phyloP scores from a whole-genome alignment of 2,113 vertebrate genomes.

The Corythaixoides concolor region DNA sequence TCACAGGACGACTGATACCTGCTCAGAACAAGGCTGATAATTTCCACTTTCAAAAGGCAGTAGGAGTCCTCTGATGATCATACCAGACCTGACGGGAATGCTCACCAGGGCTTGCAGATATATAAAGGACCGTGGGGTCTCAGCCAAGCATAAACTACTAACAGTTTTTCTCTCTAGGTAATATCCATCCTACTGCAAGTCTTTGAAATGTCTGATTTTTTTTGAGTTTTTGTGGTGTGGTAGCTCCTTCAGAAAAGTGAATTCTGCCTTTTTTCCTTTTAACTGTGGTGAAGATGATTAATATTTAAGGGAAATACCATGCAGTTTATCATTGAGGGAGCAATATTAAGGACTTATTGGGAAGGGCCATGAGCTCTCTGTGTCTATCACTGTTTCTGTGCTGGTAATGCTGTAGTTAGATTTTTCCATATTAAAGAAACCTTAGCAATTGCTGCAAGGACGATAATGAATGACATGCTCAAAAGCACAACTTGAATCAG shows the following conservation, averaged over 20 bases:
- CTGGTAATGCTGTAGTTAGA: not conserved
- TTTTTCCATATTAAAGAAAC: not conserved
- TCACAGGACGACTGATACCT: not conserved
- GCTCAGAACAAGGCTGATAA: not conserved
- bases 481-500: not conserved
- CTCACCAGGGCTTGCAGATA: not conserved
- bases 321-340: not conserved
- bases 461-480: not conserved
- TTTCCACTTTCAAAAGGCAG: not conserved
- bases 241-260: not conserved
- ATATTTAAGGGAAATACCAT: not conserved
- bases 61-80: not conserved
- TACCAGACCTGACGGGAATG: not conserved
- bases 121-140: not conserved
- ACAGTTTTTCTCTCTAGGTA: not conserved
- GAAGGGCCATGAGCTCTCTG: not conserved
- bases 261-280: not conserved
- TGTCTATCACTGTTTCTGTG: not conserved
- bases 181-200: not conserved
- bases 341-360: not conserved
- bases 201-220: not conserved
- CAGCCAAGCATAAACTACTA: not conserved
- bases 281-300: not conserved
- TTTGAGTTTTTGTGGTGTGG: not conserved
- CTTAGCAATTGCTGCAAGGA: not conserved